These are phyloP conservation scores for Gorsachius magnificus DNA, from an alignment of 2,797 vertebrate genomes.

Conservation along the genomic window DNA sequence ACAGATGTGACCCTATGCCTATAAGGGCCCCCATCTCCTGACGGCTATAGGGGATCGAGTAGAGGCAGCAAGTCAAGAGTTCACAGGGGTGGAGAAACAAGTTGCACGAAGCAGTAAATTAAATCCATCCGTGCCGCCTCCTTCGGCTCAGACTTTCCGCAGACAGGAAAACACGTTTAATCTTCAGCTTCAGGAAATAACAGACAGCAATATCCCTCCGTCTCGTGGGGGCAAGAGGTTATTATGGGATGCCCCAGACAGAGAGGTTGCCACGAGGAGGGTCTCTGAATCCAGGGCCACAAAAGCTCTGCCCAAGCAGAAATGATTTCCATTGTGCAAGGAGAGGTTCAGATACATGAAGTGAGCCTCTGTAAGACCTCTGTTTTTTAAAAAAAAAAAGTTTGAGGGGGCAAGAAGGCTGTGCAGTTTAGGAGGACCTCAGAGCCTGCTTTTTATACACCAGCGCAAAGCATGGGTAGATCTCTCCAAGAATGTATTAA, in stretches of 20 bases:
- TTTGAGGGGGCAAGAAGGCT: not conserved
- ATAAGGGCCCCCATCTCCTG: not conserved
- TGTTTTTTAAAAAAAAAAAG: not conserved
- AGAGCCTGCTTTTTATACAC: not conserved
- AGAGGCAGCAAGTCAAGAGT: not conserved
- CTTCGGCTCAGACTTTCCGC: not conserved
- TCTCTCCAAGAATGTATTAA: not conserved
- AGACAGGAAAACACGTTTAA: not conserved
- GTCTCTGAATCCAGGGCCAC: rapidly evolving
- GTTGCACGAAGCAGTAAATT: not conserved
- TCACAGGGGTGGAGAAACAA: not conserved
- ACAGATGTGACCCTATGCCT: not conserved
- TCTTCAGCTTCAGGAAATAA: not conserved
- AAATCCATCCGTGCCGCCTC: not conserved
- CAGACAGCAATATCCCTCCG: not conserved
- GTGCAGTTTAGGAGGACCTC: not conserved
- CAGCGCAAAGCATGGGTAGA: rapidly evolving
- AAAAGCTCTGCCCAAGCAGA: not conserved
- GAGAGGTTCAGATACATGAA: not conserved
- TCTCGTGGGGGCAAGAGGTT: not conserved
- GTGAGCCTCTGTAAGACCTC: not conserved
- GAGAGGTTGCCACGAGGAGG: not conserved
- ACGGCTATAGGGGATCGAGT: not conserved
- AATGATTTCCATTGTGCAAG: not conserved
- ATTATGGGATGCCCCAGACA: not conserved